A percentile compares a stretch with the other conserved stretches of the same genome.
These are phyloP conservation scores for Corythornis cristatus DNA, from an alignment of 2,113 vertebrate species.

Conservation along the genomic window DNA sequence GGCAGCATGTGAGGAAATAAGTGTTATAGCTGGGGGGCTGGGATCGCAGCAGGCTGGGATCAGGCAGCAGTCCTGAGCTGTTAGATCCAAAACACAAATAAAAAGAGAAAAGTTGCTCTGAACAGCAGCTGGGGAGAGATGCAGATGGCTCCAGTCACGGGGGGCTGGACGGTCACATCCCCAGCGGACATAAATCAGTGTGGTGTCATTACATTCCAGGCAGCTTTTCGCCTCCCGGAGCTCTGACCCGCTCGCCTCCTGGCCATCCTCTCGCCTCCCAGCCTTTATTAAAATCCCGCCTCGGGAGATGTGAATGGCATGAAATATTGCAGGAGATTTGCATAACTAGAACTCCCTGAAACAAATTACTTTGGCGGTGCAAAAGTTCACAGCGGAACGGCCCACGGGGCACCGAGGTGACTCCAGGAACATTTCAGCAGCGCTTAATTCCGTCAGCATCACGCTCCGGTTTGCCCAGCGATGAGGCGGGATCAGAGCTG, in stretches of 20 bases:
- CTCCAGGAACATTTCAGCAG: not conserved
- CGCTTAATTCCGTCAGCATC: not conserved
- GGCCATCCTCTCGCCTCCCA: not conserved
- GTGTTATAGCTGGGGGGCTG: not conserved
- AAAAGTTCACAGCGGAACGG: not conserved
- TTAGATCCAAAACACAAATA: not conserved
- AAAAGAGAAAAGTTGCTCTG: not conserved
- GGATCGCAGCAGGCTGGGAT: not conserved
- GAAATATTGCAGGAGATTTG: not conserved
- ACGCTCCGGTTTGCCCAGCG: rapidly evolving
- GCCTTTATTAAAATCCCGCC: constrained; percentile 8
- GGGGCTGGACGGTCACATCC: not conserved
- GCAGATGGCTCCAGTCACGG: rapidly evolving
- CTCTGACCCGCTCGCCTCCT: not conserved
- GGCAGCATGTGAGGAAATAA: rapidly evolving
- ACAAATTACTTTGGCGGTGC: not conserved
- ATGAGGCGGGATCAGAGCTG: not conserved
- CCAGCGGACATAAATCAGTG: not conserved
- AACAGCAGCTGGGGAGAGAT: not conserved
- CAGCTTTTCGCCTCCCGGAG: rapidly evolving
- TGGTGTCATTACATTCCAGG: not conserved
- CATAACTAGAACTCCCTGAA: not conserved
- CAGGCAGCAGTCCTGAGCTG: rapidly evolving
- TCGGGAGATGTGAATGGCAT: not conserved
- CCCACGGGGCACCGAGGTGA: not conserved